These are phyloP conservation scores for Prionailurus bengalensis DNA, from an alignment of 2,113 vertebrate species.

Conservation along the genomic window DNA sequence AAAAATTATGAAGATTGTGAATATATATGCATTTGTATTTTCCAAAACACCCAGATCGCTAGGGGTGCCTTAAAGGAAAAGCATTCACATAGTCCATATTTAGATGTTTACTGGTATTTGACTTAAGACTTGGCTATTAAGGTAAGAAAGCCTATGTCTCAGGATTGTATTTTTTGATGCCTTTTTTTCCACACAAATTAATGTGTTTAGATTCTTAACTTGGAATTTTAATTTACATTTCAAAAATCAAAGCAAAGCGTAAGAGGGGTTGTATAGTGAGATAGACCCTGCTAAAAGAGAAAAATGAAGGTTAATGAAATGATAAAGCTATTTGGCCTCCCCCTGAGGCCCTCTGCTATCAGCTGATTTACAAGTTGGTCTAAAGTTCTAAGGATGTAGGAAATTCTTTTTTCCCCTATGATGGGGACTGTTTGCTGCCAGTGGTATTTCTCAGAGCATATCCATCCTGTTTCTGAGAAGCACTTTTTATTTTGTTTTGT, in stretches of 20 bases:
- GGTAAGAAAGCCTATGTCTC: not conserved
- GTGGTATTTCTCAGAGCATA: slow-evolving; percentile 64
- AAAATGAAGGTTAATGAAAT: not conserved
- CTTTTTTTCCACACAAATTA: not conserved
- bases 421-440: slow-evolving; percentile 43
- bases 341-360: slow-evolving; percentile 27
- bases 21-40: not conserved
- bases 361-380: slow-evolving; percentile 62
- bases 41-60: not conserved
- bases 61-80: not conserved
- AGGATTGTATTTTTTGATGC: not conserved
- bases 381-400: slow-evolving; percentile 34
- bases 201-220: not conserved
- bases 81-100: not conserved
- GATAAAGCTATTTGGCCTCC: not conserved
- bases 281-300: not conserved
- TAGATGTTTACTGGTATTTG: not conserved
- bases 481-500: slow-evolving; percentile 55
- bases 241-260: slow-evolving; percentile 18
- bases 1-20: not conserved
- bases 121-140: not conserved
- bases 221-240: slow-evolving; percentile 1
- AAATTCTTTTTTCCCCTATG: slow-evolving; percentile 59
- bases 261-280: not conserved
- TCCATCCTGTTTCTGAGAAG: slow-evolving; percentile 73